These are phyloP conservation scores for Ophion obscuratus DNA, from an alignment of 2,888 invertebrate species.

Conservation along the genomic window DNA sequence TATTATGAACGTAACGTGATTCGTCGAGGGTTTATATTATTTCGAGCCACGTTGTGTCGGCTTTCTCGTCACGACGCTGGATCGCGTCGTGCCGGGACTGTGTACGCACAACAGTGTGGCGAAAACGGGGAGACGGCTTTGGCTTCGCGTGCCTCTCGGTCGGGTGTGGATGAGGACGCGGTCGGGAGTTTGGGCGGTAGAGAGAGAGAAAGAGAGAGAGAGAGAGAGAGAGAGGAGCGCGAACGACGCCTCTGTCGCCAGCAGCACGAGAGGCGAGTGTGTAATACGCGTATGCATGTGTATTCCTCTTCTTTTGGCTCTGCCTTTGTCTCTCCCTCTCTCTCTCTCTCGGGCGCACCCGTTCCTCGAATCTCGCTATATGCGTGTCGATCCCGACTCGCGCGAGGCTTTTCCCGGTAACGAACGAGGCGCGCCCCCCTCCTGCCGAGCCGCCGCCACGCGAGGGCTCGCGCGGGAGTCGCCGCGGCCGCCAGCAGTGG, in stretches of 20 bases:
- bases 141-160: no score
- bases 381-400: constrained; percentile 36
- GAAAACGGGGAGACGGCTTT: no score
- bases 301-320: not conserved
- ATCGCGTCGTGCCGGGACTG: no score
- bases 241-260: constrained; percentile 43
- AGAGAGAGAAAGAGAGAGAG: no score
- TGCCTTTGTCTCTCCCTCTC: constrained; percentile 49
- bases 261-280: constrained; percentile 14
- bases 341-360: constrained; percentile 23
- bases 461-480: constrained; percentile 21
- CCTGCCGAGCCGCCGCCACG: not conserved
- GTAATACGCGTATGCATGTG: constrained; percentile 27
- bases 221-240: not conserved
- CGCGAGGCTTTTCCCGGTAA: constrained; percentile 42
- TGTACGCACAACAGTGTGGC: no score
- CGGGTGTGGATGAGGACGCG: no score
- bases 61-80: no score
- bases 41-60: no score
- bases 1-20: no score
- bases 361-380: constrained; percentile 15
- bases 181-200: no score
- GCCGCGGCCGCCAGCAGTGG: constrained; percentile 1
- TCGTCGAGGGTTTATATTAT: no score
- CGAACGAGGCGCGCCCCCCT: not conserved